Conservation (phyloP, 2,113 vertebrate species). For the Psophia crepitans region DNA sequence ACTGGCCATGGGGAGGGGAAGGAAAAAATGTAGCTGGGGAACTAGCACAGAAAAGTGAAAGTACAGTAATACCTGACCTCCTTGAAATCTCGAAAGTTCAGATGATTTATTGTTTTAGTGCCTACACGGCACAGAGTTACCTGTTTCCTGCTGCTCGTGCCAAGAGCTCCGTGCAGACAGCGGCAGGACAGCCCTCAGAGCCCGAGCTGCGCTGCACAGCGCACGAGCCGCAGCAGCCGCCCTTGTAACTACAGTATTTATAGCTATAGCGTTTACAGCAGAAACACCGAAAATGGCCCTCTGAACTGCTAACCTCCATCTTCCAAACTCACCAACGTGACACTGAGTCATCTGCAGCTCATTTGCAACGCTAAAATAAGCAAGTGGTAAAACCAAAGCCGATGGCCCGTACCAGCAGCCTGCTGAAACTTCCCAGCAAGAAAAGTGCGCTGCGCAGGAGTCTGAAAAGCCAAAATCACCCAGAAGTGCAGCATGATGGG, state of each 20-base stretch:
- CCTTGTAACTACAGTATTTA: not conserved
- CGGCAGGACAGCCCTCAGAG: not conserved
- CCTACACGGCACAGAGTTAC: not conserved
- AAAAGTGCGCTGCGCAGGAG: rapidly evolving
- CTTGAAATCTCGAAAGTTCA: not conserved
- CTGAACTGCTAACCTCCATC: not conserved
- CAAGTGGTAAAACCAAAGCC: not conserved
- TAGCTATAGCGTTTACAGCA: not conserved
- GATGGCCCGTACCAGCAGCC: rapidly evolving
- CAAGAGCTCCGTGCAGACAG: not conserved
- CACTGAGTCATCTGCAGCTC: not conserved
- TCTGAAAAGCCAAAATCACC: not conserved
- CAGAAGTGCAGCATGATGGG: rapidly evolving
- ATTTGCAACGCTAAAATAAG: not conserved
- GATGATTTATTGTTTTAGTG: not conserved
- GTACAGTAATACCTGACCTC: not conserved
- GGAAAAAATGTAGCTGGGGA: not conserved
- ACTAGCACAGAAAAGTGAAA: not conserved
- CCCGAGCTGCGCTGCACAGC: not conserved
- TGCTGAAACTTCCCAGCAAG: not conserved
- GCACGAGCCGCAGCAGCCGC: not conserved
- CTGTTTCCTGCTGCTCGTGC: not conserved
- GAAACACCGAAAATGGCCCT: not conserved
- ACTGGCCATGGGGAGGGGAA: no score
- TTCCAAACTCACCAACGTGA: not conserved